Evolutionary conservation across 2,797 vertebrate genomes (phyloP).

Genomic region (Echeneis naucrates): DNA sequence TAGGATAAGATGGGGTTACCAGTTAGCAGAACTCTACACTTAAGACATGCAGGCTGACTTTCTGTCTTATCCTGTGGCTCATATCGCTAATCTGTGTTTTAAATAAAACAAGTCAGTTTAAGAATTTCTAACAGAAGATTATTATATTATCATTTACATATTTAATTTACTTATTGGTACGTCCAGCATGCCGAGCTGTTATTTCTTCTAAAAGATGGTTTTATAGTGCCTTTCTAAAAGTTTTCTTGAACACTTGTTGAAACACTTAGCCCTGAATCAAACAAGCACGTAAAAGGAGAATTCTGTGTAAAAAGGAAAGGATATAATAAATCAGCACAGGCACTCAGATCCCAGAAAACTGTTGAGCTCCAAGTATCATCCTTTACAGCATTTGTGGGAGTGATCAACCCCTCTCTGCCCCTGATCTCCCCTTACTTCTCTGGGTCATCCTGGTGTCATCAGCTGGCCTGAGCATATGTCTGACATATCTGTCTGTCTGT

Average conservation of each 20-base stretch:
- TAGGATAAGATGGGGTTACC: not conserved
- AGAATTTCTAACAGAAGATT: no score
- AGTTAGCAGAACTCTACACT: not conserved
- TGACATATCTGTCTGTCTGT: slow-evolving; percentile 64
- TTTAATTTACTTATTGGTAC: no score
- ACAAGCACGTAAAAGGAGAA: slow-evolving; percentile 55
- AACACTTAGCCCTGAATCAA: slow-evolving; percentile 50
- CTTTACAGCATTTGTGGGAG: slow-evolving; percentile 76
- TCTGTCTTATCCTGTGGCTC: not conserved
- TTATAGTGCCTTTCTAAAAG: slow-evolving; percentile 45
- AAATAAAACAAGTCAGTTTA: not conserved
- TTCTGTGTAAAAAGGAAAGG: slow-evolving; percentile 57
- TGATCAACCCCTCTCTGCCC: slow-evolving; percentile 68
- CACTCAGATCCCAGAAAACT: slow-evolving; percentile 56
- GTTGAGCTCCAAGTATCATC: slow-evolving; percentile 68
- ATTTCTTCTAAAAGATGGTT: slow-evolving; percentile 32
- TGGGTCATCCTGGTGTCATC: slow-evolving; percentile 75
- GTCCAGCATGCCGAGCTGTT: slow-evolving; percentile 9
- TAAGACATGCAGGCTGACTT: not conserved
- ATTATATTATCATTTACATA: slow-evolving; percentile 26
- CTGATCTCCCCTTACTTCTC: slow-evolving; percentile 69
- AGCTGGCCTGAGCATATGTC: slow-evolving; percentile 79
- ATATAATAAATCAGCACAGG: slow-evolving; percentile 69
- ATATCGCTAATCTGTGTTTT: not conserved
- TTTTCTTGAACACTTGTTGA: slow-evolving; percentile 49